These are phyloP conservation scores for Synergus gifuensis DNA, from an alignment of 2,888 invertebrate species.

Conservation along the genomic window DNA sequence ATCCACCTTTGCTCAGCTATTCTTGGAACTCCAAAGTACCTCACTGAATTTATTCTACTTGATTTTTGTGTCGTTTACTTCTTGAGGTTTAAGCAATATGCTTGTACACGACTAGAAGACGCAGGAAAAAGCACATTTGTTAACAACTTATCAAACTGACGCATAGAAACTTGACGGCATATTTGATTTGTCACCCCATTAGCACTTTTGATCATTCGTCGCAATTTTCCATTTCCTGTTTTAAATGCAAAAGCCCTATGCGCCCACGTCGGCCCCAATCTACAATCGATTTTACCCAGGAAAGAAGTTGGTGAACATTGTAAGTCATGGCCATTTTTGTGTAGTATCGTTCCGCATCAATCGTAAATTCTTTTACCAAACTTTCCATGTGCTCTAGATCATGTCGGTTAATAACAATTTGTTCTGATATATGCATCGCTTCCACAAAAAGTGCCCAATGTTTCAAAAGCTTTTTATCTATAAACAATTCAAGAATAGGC, in stretches of 20 bases:
- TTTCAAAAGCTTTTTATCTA: constrained; percentile 45
- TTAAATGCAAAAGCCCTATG: constrained; percentile 51
- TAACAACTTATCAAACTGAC: background rate
- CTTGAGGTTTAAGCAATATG: background rate
- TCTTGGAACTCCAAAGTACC: constrained; percentile 31
- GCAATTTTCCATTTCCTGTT: constrained; percentile 45
- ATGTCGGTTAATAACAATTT: constrained; percentile 10
- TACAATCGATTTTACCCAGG: constrained; percentile 41
- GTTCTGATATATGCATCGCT: constrained; percentile 35
- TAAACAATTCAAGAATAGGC: background rate
- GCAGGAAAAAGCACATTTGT: background rate
- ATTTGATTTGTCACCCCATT: constrained; percentile 45
- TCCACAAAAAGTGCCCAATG: constrained; percentile 45
- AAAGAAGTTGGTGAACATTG: constrained; percentile 49
- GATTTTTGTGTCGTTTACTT: constrained; percentile 15
- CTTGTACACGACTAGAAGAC: background rate
- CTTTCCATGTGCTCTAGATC: constrained; percentile 22
- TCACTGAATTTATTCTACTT: background rate
- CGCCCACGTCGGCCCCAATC: constrained; percentile 50
- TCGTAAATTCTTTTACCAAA: constrained; percentile 18
- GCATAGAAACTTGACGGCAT: background rate
- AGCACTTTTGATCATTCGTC: constrained; percentile 38
- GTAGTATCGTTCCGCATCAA: constrained; percentile 42
- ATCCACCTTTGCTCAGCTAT: background rate
- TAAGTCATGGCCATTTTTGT: constrained; percentile 35